phyloP scores from a whole-genome alignment of 2,113 vertebrate species.

The Hippocampus comes region DNA sequence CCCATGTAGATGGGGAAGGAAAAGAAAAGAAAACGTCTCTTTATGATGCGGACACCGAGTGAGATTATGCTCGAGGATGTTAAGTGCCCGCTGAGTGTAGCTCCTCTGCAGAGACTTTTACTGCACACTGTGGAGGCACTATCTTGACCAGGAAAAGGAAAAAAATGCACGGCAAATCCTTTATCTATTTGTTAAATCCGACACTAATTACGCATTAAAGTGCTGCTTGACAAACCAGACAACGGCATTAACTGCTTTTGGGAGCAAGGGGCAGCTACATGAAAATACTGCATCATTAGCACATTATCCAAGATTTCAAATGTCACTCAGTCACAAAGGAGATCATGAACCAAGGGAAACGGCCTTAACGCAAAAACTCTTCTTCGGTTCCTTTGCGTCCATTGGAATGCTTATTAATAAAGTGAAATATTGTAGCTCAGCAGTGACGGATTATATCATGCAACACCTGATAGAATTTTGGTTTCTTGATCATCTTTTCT shows the following conservation, averaged over 20 bases:
- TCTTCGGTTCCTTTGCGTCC: too few species aligned
- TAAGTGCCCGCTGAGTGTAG: too few species aligned
- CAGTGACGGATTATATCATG: background rate
- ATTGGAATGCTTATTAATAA: too few species aligned
- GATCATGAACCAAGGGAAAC: slow-evolving; percentile 41
- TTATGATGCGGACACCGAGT: too few species aligned
- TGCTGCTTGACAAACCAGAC: slow-evolving; percentile 29
- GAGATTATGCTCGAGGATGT: too few species aligned
- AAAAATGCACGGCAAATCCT: slow-evolving; percentile 21
- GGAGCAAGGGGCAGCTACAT: slow-evolving; percentile 40
- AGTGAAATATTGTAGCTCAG: background rate
- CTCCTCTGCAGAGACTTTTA: background rate
- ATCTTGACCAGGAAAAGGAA: background rate
- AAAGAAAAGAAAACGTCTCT: too few species aligned
- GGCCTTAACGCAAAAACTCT: slow-evolving; percentile 23
- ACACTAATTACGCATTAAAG: slow-evolving; percentile 56
- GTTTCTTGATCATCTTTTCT: background rate
- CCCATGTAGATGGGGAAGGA: too few species aligned
- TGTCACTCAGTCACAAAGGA: slow-evolving; percentile 63
- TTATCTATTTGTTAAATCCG: slow-evolving; percentile 38
- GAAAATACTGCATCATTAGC: slow-evolving; percentile 70
- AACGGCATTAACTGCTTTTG: slow-evolving; percentile 33
- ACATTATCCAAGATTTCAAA: slow-evolving; percentile 70
- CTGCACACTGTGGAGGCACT: background rate
- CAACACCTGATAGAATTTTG: background rate